Percentiles rank a stretch among this genome's conserved stretches.
Conservation (phyloP, 2,113 vertebrate species). For the Pterocles gutturalis region DNA sequence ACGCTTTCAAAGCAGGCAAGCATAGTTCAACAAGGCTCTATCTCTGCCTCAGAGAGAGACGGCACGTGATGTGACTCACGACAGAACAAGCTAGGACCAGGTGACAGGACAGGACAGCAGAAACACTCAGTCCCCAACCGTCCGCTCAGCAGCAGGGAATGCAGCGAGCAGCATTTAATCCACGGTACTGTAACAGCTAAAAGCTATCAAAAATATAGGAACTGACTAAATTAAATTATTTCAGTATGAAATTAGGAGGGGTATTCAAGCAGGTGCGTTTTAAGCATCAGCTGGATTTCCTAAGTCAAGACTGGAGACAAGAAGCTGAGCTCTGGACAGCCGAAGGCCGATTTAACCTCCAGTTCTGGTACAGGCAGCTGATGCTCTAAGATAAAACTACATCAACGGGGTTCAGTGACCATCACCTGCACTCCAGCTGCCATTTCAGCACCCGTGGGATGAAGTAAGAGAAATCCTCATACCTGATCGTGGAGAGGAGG, state of each 20-base stretch:
- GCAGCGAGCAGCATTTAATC: not conserved
- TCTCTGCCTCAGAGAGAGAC: no score
- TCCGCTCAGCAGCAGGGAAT: not conserved
- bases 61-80: accelerated
- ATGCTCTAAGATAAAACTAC: not conserved
- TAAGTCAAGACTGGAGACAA: not conserved
- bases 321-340: not conserved
- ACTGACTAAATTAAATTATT: not conserved
- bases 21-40: accelerated
- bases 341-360: not conserved
- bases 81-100: not conserved
- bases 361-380: not conserved
- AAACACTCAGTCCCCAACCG: not conserved
- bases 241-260: accelerated
- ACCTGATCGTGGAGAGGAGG: constrained; percentile 89
- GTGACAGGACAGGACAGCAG: not conserved
- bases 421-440: not conserved
- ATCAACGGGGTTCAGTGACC: not conserved
- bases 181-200: not conserved
- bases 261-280: not conserved
- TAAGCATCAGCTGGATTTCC: not conserved
- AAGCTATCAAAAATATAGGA: accelerated
- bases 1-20: not conserved
- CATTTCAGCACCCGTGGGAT: not conserved
- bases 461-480: not conserved